Percentiles rank a stretch among this genome's conserved stretches.
phyloP scores from a whole-genome alignment of 2,888 invertebrate species.

The Itoplectis maculator region DNA sequence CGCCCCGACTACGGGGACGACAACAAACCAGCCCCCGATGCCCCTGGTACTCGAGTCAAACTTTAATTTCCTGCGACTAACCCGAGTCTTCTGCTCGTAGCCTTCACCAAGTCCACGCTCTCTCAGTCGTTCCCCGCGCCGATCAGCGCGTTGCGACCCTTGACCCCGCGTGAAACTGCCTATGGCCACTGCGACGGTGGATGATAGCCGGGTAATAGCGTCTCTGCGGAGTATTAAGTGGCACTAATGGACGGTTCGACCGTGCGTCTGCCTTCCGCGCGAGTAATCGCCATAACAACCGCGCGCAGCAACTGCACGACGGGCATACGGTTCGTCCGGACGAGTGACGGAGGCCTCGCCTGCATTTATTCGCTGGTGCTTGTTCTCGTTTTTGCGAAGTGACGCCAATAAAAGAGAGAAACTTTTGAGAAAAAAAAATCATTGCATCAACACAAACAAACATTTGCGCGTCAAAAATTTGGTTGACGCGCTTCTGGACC shows the following conservation, averaged over 20 bases:
- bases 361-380: neutral
- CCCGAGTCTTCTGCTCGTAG: conserved; percentile 69
- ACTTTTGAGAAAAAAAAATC: no score
- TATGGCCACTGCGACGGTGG: conserved; percentile 24
- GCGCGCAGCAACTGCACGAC: conserved; percentile 22
- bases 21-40: conserved; percentile 83
- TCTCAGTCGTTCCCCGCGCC: conserved; percentile 55
- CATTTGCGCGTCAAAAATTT: no score
- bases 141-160: conserved; percentile 32
- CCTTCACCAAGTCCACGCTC: conserved; percentile 48
- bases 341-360: neutral
- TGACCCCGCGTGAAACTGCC: conserved; percentile 30
- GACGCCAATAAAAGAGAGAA: neutral
- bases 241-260: conserved; percentile 51
- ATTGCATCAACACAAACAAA: neutral
- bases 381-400: neutral
- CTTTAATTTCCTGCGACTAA: conserved; percentile 83
- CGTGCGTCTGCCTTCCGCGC: conserved; percentile 25
- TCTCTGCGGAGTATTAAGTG: conserved; percentile 62
- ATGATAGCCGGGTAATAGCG: conserved; percentile 58
- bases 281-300: conserved; percentile 44
- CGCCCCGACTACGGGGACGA: conserved; percentile 81
- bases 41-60: conserved; percentile 80
- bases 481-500: no score
- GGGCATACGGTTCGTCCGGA: neutral